phyloP scores from a whole-genome alignment of 2,888 invertebrate species.

The Ommatoiulus sabulosus region DNA sequence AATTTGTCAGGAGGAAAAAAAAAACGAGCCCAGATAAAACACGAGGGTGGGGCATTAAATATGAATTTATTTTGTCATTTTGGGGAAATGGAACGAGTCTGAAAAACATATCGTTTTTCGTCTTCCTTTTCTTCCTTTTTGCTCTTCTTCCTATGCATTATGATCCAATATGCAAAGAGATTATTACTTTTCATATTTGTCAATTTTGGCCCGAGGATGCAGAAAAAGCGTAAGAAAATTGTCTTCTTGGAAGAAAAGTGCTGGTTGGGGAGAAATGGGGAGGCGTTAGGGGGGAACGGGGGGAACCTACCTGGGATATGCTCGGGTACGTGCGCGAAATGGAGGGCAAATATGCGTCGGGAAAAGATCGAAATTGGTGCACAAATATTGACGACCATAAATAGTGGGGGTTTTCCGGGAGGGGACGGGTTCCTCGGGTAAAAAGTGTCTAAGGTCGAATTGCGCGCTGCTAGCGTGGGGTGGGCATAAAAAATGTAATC shows the following conservation, averaged over 20 bases:
- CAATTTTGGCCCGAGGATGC: slow-evolving; percentile 44
- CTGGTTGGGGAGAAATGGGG: not conserved
- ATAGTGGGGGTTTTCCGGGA: not conserved
- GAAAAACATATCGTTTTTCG: slow-evolving; percentile 29
- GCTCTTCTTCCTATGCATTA: not conserved
- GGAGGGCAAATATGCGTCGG: not conserved
- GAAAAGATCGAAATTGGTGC: not conserved
- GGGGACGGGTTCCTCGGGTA: not conserved
- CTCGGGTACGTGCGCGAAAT: too few relatives aligned
- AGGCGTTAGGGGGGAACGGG: not conserved
- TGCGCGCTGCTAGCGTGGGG: not conserved
- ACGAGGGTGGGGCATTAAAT: slow-evolving; percentile 46
- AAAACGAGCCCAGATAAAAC: not conserved
- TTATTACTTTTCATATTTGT: slow-evolving; percentile 48
- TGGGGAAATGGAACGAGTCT: slow-evolving; percentile 29
- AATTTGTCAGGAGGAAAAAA: slow-evolving; percentile 1
- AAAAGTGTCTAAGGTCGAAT: not conserved
- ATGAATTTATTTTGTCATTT: slow-evolving; percentile 44
- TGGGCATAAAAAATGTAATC: slow-evolving; percentile 47
- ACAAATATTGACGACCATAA: slow-evolving; percentile 26
- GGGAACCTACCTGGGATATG: not conserved
- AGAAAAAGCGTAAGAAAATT: slow-evolving; percentile 22
- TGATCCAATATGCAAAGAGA: slow-evolving; percentile 47
- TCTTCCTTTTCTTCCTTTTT: not conserved
- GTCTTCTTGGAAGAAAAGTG: slow-evolving; percentile 16